Evolutionary conservation across 2,113 vertebrate species (phyloP).

Genomic region (Anthoscopus minutus): DNA sequence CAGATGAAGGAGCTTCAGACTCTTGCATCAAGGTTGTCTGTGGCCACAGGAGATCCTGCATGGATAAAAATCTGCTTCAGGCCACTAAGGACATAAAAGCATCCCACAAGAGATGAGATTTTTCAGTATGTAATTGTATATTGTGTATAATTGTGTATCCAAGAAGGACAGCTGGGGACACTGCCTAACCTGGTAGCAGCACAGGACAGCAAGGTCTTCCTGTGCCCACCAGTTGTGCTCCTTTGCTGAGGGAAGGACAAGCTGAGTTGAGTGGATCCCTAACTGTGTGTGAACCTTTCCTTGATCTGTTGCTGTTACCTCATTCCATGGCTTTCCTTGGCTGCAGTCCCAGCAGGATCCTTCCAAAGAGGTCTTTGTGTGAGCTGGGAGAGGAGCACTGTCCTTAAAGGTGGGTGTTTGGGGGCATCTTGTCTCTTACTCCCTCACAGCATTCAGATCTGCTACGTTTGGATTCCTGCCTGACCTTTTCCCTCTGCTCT

Average conservation of each 20-base stretch:
- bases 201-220: fast-evolving
- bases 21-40: background rate
- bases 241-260: background rate
- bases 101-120: background rate
- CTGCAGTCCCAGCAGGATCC: background rate
- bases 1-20: background rate
- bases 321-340: background rate
- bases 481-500: background rate
- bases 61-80: background rate
- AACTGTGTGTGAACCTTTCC: background rate
- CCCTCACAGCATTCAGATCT: background rate
- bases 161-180: background rate
- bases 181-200: background rate
- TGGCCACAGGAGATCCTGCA: background rate
- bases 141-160: background rate
- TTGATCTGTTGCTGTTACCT: background rate
- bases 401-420: background rate
- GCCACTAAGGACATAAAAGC: background rate
- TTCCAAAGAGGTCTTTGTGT: background rate
- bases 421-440: background rate
- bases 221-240: background rate
- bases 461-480: background rate
- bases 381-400: background rate
- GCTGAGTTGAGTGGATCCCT: background rate
- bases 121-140: background rate